Conservation (phyloP, 2,888 invertebrate species). For the Drosophila atroscutellata region DNA sequence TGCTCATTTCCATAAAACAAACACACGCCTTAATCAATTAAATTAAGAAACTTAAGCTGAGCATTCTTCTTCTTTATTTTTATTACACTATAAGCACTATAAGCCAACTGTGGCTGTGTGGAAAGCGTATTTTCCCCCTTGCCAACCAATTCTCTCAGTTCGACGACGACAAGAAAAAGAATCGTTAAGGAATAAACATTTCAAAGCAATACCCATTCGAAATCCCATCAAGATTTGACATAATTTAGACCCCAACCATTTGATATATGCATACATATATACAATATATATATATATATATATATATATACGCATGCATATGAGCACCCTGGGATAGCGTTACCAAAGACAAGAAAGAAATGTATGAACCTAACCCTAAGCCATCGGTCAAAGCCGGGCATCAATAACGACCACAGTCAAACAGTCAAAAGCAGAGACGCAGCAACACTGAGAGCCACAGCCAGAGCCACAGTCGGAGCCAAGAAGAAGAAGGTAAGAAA, state of each 20-base stretch:
- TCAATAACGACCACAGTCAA: slow-evolving; percentile 65
- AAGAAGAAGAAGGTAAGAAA: slow-evolving; percentile 39
- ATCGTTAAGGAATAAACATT: slow-evolving; percentile 30
- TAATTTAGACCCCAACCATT: slow-evolving; percentile 66
- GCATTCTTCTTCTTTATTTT: slow-evolving; percentile 6
- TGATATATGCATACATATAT: slow-evolving; percentile 41
- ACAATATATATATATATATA: slow-evolving; percentile 9
- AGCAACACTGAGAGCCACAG: slow-evolving; percentile 34
- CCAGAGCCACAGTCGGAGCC: slow-evolving; percentile 18
- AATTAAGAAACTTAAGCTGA: slow-evolving; percentile 22
- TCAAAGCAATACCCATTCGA: slow-evolving; percentile 64
- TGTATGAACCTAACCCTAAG: slow-evolving; percentile 71
- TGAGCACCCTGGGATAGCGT: slow-evolving; percentile 31
- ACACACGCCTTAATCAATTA: slow-evolving; percentile 16
- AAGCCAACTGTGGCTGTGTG: neutral
- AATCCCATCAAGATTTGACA: slow-evolving; percentile 80
- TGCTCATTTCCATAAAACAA: slow-evolving; percentile 3
- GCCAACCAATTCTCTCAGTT: neutral
- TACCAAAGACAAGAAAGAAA: slow-evolving; percentile 49
- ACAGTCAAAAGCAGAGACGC: slow-evolving; percentile 35
- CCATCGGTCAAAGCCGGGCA: slow-evolving; percentile 78
- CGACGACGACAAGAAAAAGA: slow-evolving; percentile 10
- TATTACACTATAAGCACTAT: slow-evolving; percentile 9
- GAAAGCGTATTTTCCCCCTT: neutral
- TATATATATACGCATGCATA: neutral